Evolutionary conservation across 2,888 invertebrate genomes (phyloP).

Genomic region (Hecatera dysodea): DNA sequence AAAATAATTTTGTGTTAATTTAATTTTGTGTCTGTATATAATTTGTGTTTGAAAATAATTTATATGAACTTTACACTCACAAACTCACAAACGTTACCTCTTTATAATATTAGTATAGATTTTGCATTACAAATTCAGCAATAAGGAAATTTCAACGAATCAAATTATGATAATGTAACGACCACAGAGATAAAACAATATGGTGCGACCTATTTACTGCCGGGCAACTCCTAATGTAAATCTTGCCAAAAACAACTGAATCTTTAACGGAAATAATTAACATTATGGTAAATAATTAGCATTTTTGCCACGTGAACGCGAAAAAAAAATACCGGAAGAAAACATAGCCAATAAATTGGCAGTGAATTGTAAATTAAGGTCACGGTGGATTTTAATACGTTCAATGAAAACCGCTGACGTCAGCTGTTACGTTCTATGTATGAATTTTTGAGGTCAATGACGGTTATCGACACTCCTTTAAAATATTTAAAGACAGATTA

Average conservation of each 20-base stretch:
- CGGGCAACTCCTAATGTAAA: not conserved
- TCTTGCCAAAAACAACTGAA: not conserved
- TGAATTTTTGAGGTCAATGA: conserved; percentile 4
- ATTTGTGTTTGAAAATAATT: too few relatives aligned
- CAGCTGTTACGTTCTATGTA: not conserved
- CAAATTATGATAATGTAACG: conserved; percentile 5
- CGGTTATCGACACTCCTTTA: not conserved
- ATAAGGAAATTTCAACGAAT: conserved; percentile 1
- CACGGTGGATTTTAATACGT: not conserved
- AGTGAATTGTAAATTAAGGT: conserved; percentile 34
- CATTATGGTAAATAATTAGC: not conserved
- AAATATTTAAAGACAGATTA: not conserved
- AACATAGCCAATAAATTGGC: conserved; percentile 2
- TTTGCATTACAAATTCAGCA: not conserved
- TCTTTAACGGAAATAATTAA: not conserved
- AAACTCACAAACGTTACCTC: too few relatives aligned
- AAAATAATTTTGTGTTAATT: not conserved
- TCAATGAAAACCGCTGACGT: not conserved
- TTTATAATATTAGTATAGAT: too few relatives aligned
- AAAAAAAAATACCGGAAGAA: conserved; percentile 21
- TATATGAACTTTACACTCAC: too few relatives aligned
- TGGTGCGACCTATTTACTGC: not conserved
- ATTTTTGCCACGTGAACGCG: conserved; percentile 7
- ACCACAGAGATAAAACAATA: not conserved
- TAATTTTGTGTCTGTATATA: too few relatives aligned